Base-by-base conservation (phyloP, 2,888 invertebrate species). In the Timema podura region DNA sequence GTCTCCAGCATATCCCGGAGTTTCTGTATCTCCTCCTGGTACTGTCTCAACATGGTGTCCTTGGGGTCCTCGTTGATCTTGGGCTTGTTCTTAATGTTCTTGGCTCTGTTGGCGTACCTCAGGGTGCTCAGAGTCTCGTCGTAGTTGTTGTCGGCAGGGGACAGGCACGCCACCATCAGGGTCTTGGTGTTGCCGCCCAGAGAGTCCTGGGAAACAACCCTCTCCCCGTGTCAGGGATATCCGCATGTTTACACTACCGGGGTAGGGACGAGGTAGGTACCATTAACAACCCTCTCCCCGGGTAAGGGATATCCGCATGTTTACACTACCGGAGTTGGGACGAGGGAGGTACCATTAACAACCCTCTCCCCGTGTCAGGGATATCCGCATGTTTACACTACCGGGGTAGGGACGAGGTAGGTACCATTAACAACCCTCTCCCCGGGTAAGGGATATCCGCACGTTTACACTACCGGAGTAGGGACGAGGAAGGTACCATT, bases 61-160 rank as follows among this genome's bases (percentile, higher is more conserved):
- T 95, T 95, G 0, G 95, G 95, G 79, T 96, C 95, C 80, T 95
- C 93, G 80, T 95, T 95, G 44, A 95, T 89, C 78, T 87, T 87
- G 0, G 93, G 94, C 76, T 90, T 89, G 79, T 95, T 95, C 77
- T 91, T 88, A 73, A 95, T 95, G 78, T 92, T 93, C 80, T 95
- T 92, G 7, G 94, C 94, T 70, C 93, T 83, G 76, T 92, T 92
- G 0, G 94, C 94, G 80, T 94, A 95, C 64, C 93, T 83, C 16
- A 94, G 81, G 0, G 94, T 94, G 15, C 90, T 92, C 15, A 95
- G 80, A 0, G 93, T 92, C 81, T 95, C 94, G 73, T 92, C 91
- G 74, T 92, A 93, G 78, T 93, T 93, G 76, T 88, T 86, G 78
- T 91, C 90, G 1, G 92, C 90, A 0, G 93, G 93, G 44, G 92